These are phyloP conservation scores for Eremophila alpestris DNA, from an alignment of 2,797 vertebrate genomes.

Conservation along the genomic window DNA sequence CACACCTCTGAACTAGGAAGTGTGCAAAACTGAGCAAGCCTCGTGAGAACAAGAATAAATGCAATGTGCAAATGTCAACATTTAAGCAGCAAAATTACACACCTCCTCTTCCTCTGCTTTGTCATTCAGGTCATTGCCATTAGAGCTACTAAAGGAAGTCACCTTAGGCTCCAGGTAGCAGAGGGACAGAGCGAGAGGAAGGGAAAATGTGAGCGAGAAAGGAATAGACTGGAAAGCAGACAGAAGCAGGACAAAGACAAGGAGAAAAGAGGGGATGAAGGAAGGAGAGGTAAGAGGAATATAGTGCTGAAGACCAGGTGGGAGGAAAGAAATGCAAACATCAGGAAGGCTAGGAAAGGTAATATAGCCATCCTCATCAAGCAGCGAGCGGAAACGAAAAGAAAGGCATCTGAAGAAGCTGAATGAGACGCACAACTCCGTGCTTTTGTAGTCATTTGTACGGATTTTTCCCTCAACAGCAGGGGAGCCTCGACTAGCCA, in stretches of 20 bases:
- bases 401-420: conserved; percentile 76
- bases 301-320: conserved; percentile 77
- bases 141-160: conserved; percentile 68
- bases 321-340: conserved; percentile 78
- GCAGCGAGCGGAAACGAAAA: conserved; percentile 73
- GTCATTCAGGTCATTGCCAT: conserved; percentile 72
- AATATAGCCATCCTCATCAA: conserved; percentile 78
- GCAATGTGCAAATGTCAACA: conserved; percentile 27
- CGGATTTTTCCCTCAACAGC: background rate
- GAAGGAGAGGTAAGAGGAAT: conserved; percentile 86
- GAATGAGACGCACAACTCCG: conserved; percentile 67
- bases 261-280: conserved; percentile 88
- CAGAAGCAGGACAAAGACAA: conserved; percentile 88
- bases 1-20: background rate
- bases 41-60: background rate
- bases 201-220: conserved; percentile 87
- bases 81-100: conserved; percentile 84
- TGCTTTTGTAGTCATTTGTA: conserved; percentile 32
- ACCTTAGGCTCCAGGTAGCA: conserved; percentile 90
- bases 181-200: conserved; percentile 91
- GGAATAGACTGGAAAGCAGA: conserved; percentile 90
- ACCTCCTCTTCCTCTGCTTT: conserved; percentile 85
- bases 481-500: conserved; percentile 31
- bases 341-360: conserved; percentile 79
- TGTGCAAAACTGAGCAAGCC: conserved; percentile 20